Evolutionary conservation across 2,888 invertebrate species (phyloP).

Genomic region (Hoplodrina blanda): DNA sequence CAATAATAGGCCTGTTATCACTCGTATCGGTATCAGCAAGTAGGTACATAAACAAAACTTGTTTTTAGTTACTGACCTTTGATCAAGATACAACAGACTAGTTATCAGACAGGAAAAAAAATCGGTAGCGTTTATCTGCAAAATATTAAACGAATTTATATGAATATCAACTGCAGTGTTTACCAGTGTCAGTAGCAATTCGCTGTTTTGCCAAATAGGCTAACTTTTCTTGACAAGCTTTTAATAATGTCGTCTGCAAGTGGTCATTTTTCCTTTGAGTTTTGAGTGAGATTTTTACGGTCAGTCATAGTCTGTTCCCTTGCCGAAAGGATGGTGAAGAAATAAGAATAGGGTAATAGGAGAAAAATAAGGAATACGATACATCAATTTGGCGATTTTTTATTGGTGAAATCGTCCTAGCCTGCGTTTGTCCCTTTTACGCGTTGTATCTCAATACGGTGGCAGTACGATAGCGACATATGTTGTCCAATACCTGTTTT

Average conservation of each 20-base stretch:
- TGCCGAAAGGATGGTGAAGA: too few species aligned
- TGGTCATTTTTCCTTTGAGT: too few species aligned
- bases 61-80: constrained; percentile 16
- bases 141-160: not conserved
- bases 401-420: too few species aligned
- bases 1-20: not conserved
- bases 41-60: not conserved
- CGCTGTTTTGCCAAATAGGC: not conserved
- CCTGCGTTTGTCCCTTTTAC: too few species aligned
- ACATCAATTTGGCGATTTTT: too few species aligned
- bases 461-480: too few species aligned
- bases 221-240: not conserved
- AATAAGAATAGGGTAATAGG: too few species aligned
- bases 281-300: too few species aligned
- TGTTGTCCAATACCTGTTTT: too few species aligned
- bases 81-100: not conserved
- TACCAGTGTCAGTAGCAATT: not conserved
- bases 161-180: not conserved
- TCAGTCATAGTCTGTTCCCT: too few species aligned
- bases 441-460: too few species aligned
- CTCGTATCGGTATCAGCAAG: not conserved
- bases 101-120: not conserved
- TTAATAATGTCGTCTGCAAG: not conserved
- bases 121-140: not conserved
- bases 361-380: too few species aligned